Percentiles rank a stretch among this genome's conserved stretches.
Evolutionary conservation across 2,113 vertebrate species (phyloP).

Genomic region (Chaetodon auriga): DNA sequence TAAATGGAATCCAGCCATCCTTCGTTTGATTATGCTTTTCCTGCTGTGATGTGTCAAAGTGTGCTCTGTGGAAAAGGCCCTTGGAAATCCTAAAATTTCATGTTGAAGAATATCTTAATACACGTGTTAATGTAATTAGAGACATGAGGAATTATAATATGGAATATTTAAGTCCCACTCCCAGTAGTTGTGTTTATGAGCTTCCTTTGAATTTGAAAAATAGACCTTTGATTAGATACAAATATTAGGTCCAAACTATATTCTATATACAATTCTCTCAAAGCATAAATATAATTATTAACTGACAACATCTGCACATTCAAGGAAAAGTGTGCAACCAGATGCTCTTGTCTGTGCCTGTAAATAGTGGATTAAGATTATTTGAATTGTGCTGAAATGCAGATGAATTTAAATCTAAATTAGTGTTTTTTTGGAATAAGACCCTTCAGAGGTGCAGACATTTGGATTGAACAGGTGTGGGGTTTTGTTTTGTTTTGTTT

Average conservation of each 20-base stretch:
- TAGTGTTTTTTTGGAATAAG: constrained; percentile 28
- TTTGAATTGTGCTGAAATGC: constrained; percentile 47
- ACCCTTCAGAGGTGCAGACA: constrained; percentile 21
- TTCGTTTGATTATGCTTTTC: neutral
- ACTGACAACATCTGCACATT: neutral
- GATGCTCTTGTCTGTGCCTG: constrained; percentile 46
- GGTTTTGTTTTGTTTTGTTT: neutral
- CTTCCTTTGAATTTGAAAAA: neutral
- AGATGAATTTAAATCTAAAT: constrained; percentile 34
- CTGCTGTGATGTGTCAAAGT: neutral
- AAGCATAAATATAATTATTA: constrained; percentile 24
- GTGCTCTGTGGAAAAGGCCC: neutral
- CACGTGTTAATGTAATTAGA: neutral
- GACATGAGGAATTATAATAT: constrained; percentile 13
- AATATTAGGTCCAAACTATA: constrained; percentile 9
- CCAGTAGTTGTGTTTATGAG: neutral
- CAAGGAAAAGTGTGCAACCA: constrained; percentile 29
- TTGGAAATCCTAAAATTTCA: neutral
- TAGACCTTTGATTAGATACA: neutral
- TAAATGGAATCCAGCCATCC: constrained; percentile 46
- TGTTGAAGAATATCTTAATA: neutral
- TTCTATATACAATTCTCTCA: constrained; percentile 9
- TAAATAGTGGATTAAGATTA: constrained; percentile 55
- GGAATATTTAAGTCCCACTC: neutral
- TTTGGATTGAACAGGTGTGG: neutral